Evolutionary conservation across 2,888 invertebrate genomes (phyloP), one percentile per base, ranked within the genome.

Genomic region (Tenthredo notha): DNA sequence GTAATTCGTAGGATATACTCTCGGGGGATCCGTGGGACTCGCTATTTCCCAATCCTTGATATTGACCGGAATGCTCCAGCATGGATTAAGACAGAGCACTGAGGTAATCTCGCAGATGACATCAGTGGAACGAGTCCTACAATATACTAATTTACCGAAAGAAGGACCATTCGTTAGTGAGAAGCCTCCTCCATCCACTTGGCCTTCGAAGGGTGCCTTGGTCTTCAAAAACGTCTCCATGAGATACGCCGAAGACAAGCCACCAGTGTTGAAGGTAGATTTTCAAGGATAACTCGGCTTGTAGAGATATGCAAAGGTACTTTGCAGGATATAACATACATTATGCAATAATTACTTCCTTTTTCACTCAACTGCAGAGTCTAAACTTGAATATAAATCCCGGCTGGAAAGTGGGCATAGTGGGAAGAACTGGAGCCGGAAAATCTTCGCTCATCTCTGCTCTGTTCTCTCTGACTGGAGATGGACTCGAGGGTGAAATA

Each of bases 381-480:
- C 94, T 98, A n/a, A 96, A 96, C 89, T 92, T 97, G 82, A 93
- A 94, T 1, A 96, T 98, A 86, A 95, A 96, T 90, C 95, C 96
- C 67, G 96, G 96, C 40, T 96, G 96, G 95, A 97, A 97, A 95
- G 94, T 97, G 37, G 97, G 97, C 4, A 96, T 97, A 12, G 96
- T 97, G 2, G 98, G 98, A 0, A 94, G 98, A 89, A 98, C 98
- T 0, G 98, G 98, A 0, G 98, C 98, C 0, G 98, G 98, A n/a
- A 97, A 97, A 92, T 96, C 97, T 0, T 97, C 97, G 0, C 93
- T 97, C 77, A 96, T 97, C 89, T 95, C 96, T 0, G 97, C 97
- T 1, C 93, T 98, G 33, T 98, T 98, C 93, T 96, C 98, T 85
- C 92, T 99, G 86, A 96, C 97, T 9, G 96, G 96, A 86, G 90